Conservation (phyloP, 2,888 invertebrate species). For the Adela reaumurella region DNA sequence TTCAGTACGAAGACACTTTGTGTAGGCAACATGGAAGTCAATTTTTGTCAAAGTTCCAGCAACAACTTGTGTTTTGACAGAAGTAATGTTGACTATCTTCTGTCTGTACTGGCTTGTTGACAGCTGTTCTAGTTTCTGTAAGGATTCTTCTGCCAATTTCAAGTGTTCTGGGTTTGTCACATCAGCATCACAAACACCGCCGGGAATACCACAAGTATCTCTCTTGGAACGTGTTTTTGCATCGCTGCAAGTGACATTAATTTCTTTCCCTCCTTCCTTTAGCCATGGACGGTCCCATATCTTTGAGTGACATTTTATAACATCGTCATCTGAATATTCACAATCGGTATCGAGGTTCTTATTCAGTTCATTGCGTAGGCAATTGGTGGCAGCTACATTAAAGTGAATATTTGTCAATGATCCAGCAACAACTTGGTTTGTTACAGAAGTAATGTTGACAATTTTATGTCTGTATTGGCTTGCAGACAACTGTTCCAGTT, state of each 20-base stretch:
- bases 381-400: conserved; percentile 31
- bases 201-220: not conserved
- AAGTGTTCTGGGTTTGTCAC: not conserved
- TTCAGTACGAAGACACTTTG: conserved; percentile 22
- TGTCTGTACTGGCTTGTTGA: conserved; percentile 9
- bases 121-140: conserved; percentile 12
- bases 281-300: conserved; percentile 6
- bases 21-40: conserved; percentile 31
- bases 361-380: conserved; percentile 23
- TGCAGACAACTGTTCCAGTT: conserved; percentile 15
- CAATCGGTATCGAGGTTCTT: too few species aligned
- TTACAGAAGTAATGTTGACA: conserved; percentile 25
- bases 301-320: not conserved
- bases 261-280: conserved; percentile 1
- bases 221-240: not conserved
- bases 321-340: conserved; percentile 14
- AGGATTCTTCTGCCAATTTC: conserved; percentile 2
- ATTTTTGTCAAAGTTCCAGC: conserved; percentile 44
- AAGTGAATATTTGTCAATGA: conserved; percentile 29
- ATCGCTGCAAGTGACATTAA: conserved; percentile 11
- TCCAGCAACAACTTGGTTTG: conserved; percentile 43
- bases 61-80: conserved; percentile 38
- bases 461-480: conserved; percentile 12
- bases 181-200: not conserved
- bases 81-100: conserved; percentile 22